Evolutionary conservation across 2,113 vertebrate genomes (phyloP), one percentile per base, ranked within the genome.

Genomic region (Microtus oregoni): DNA sequence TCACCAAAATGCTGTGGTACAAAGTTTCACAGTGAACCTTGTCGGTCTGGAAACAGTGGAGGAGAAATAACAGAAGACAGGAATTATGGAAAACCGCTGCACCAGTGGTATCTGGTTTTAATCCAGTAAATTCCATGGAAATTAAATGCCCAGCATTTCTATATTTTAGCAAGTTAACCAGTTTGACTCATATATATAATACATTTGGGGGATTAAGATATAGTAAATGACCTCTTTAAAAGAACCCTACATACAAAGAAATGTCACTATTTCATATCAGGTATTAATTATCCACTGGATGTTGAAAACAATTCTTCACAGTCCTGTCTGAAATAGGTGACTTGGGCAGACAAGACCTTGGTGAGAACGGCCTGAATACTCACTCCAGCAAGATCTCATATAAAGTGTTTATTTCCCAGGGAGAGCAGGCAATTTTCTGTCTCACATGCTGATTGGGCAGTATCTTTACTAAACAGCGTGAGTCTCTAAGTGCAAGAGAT

Each of bases 391-490:
- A 78, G 86, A 92, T 26, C 50, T 20, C 3, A 61, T 94, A 61
- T 89, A 96, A 82, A 78, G 38, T 93, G 92, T 94, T 96, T 75
- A 91, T 75, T 73, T 98, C 92, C 94, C 89, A 94, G 94, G 93
- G 50, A 72, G 30, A 96, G 38, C 30, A 96, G 91, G 97, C 82
- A 89, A 85, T 82, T 88, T 93, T 75, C 50, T 55, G 32, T 70
- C 87, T 93, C 88, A 72, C 94, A 86, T 83, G 97, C 47, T 50
- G 47, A 11, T 72, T 70, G 79, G 58, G 41, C 41, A n/a, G 76
- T 86, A 90, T 94, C 97, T 98, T 96, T 85, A 96, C 96, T 97
- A 97, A 98, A 92, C 17, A 67, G 44, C 50, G 78, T 65, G 68
- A 88, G 87, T 97, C 97, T 97, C 90, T 90, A 97, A 94, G 73